Evolutionary conservation across 1,140 invertebrate species (phyloP), one percentile per base, ranked within the genome.

Genomic region (Procambarus clarkii): DNA sequence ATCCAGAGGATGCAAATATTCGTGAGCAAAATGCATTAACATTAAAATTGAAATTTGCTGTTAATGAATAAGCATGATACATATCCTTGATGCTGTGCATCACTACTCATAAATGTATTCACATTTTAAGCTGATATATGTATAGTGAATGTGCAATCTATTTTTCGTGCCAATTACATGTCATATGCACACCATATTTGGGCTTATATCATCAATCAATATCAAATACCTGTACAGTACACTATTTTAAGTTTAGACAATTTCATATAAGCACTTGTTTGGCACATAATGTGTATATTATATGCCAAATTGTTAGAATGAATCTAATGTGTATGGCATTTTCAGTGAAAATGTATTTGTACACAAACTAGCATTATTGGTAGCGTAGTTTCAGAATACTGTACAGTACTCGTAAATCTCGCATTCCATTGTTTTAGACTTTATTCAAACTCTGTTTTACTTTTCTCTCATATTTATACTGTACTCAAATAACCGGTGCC

Each of bases 1-100:
- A 92, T 58, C 92, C 92, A n/a, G 92, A 92, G 46, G 92, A 92
- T 84, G 88, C 92, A 64, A 92, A 91, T 69, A 91, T 92, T 34
- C 71, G 92, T 24, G 92, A 92, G 64, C 92, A 92, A 71, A 89
- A 92, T 86, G 92, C 92, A 69, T 76, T 92, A 24, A 71, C 87
- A 44, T 48, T 91, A 21, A 86, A 91, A 50, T 80, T 91, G 44
- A 91, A 91, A 64, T 91, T 91, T 91, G 74, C 88, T 58, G 44
- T 74, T 24, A 85, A 78, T 85, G 82, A 91, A 24, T 91, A 85
- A 11, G 3, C 50, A 5, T 54, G 50, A 88, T 34, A 24, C n/a
- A 71, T n/a, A n/a, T n/a, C n/a, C n/a, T 34, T 71, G 24, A 64
- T 64, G 60, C 24, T 71, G 24, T 71, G 21, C n/a, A 71, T 24